phyloP scores from a whole-genome alignment of 2,113 vertebrate genomes.

The pig (Sus scrofa) region T2T-Sscrofa CM000813.6:139895501-139896000 shows the following conservation, averaged over 20 bases:
- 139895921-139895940: slow-evolving; percentile 61
- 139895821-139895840: slow-evolving; percentile 66
- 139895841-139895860: slow-evolving; percentile 73
- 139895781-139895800: slow-evolving; percentile 65
- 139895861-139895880: slow-evolving; percentile 62
- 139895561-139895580: slow-evolving; percentile 22
- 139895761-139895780: not conserved
- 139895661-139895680: not conserved
- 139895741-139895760: not conserved
- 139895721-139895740: slow-evolving; percentile 34
- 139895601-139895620: not conserved
- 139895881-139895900: slow-evolving; percentile 69
- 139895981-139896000: slow-evolving; percentile 44
- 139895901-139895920: slow-evolving; percentile 60
- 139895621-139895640: not conserved
- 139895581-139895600: not conserved
- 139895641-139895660: not conserved
- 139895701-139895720: slow-evolving; percentile 18
- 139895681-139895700: not conserved
- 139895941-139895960: slow-evolving; percentile 68
- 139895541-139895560: not conserved
- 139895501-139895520: not conserved
- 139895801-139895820: slow-evolving; percentile 60
- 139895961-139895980: slow-evolving; percentile 51
- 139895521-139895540: not conserved